Evolutionary conservation across 1,140 invertebrate species (phyloP).

Genomic region (Cotesia vestalis): DNA sequence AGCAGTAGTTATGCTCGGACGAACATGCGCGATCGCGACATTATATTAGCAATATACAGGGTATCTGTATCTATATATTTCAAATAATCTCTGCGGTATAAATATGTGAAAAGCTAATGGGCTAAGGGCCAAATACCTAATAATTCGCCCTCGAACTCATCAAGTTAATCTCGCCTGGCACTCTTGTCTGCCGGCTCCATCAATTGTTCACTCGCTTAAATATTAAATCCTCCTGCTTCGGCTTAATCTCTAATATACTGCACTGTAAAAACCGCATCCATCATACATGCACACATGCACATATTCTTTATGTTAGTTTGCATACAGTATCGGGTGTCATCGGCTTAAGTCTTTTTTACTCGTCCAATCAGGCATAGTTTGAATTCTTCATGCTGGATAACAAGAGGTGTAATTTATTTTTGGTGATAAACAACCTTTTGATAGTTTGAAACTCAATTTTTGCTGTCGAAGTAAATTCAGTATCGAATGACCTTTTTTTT

Average conservation of each 20-base stretch:
- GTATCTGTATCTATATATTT: background rate
- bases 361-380: too few species aligned
- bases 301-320: background rate
- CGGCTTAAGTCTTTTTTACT: too few species aligned
- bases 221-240: background rate
- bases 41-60: background rate
- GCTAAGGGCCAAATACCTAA: constrained; percentile 36
- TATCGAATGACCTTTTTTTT: too few species aligned
- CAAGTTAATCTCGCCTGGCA: constrained; percentile 36
- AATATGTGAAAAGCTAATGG: background rate
- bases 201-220: constrained; percentile 1
- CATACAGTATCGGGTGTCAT: too few species aligned
- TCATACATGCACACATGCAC: background rate
- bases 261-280: background rate
- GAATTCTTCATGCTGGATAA: too few species aligned
- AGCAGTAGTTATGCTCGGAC: constrained; percentile 19
- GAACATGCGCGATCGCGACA: constrained; percentile 15
- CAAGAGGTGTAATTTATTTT: too few species aligned
- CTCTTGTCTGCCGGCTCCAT: constrained; percentile 18
- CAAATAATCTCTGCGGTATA: background rate
- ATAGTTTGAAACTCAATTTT: too few species aligned
- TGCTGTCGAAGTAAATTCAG: too few species aligned
- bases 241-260: constrained; percentile 16
- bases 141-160: constrained; percentile 38
- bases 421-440: too few species aligned